These are phyloP conservation scores for Ferdinandea cuprea DNA, from an alignment of 2,888 invertebrate genomes.

Conservation along the genomic window DNA sequence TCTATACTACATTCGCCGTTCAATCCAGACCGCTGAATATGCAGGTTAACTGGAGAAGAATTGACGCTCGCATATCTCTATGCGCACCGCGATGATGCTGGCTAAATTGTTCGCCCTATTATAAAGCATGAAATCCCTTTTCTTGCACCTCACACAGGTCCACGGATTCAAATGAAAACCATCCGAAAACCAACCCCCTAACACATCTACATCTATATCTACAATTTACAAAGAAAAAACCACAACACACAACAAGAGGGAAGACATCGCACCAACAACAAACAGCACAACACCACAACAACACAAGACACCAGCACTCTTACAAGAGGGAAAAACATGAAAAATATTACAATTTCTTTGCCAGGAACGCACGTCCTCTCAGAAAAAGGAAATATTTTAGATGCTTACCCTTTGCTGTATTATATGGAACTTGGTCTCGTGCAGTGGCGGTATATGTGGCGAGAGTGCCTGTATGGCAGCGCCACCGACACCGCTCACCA, in stretches of 20 bases:
- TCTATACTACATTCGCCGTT: too few relatives aligned
- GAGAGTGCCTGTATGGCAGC: slow-evolving; percentile 77
- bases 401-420: slow-evolving; percentile 95
- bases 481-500: slow-evolving; percentile 77
- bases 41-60: too few relatives aligned
- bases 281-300: slow-evolving; percentile 11
- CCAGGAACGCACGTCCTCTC: slow-evolving; percentile 76
- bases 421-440: slow-evolving; percentile 87
- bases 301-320: slow-evolving; percentile 18
- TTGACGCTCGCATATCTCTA: too few relatives aligned
- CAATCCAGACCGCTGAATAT: too few relatives aligned
- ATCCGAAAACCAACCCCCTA: too few relatives aligned
- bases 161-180: too few relatives aligned
- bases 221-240: too few relatives aligned
- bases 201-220: too few relatives aligned
- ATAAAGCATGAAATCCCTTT: too few relatives aligned
- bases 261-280: slow-evolving; percentile 24
- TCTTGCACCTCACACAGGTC: too few relatives aligned
- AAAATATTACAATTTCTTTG: slow-evolving; percentile 74
- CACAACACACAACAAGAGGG: neutral
- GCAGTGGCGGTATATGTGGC: slow-evolving; percentile 79
- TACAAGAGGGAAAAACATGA: slow-evolving; percentile 68
- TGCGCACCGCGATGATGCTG: too few relatives aligned
- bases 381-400: slow-evolving; percentile 80
- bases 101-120: too few relatives aligned